Evolutionary conservation across 2,113 vertebrate species (phyloP).

Genomic region (Cephalopterus ornatus): DNA sequence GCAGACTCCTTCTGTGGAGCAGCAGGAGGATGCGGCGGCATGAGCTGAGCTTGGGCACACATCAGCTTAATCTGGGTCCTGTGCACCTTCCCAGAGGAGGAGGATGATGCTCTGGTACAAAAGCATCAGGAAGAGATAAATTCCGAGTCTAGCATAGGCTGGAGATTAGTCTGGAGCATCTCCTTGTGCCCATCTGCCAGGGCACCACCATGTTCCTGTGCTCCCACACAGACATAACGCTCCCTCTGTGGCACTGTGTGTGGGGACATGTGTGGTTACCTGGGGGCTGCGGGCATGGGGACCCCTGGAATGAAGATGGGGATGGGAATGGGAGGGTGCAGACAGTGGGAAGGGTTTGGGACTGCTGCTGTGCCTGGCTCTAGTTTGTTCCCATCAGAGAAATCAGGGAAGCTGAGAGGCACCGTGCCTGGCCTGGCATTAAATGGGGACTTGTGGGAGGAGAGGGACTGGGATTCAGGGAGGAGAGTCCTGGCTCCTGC

Average conservation of each 20-base stretch:
- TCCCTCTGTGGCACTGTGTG: rapidly evolving
- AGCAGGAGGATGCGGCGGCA: neutral
- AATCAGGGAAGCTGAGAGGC: rapidly evolving
- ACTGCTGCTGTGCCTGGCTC: neutral
- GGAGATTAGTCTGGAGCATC: neutral
- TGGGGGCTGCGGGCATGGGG: neutral
- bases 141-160: neutral
- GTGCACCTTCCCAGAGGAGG: neutral
- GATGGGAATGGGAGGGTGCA: neutral
- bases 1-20: neutral
- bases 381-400: neutral
- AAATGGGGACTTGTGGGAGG: neutral
- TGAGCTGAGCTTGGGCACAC: neutral
- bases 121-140: neutral
- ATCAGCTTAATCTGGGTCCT: neutral
- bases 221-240: rapidly evolving
- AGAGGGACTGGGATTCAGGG: neutral
- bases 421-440: neutral
- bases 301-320: neutral
- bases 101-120: neutral
- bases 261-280: neutral
- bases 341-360: neutral
- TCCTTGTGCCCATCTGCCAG: neutral
- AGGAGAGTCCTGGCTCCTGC: neutral
- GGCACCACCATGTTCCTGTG: neutral